Conservation (phyloP, 2,113 vertebrate genomes). For the Myiozetetes cayanensis region DNA sequence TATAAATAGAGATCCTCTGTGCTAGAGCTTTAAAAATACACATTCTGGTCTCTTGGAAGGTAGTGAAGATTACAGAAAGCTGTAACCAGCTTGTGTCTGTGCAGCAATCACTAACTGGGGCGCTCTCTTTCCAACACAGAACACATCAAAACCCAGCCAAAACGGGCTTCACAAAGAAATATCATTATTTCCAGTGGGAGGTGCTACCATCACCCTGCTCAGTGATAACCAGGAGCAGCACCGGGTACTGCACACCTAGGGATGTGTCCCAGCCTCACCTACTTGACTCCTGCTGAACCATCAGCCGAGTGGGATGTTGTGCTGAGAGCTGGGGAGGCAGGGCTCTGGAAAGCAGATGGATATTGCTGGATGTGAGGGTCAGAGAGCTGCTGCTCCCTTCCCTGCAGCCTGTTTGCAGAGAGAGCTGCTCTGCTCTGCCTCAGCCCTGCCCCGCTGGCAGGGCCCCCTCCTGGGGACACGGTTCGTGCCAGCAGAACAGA, state of each 20-base stretch:
- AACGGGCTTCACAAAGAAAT: neutral
- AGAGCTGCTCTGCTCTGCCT: neutral
- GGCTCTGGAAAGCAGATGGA: neutral
- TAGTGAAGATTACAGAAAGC: neutral
- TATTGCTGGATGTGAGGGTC: neutral
- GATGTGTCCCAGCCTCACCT: neutral
- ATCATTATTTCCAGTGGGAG: neutral
- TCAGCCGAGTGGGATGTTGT: neutral
- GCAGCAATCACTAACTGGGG: neutral
- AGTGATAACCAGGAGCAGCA: accelerated
- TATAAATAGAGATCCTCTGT: neutral
- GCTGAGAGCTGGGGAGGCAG: neutral
- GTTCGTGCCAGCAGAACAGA: neutral
- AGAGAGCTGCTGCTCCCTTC: neutral
- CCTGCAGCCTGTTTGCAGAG: neutral
- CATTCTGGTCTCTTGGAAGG: neutral
- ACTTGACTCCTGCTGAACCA: neutral
- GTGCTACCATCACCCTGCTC: neutral
- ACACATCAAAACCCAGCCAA: neutral
- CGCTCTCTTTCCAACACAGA: accelerated
- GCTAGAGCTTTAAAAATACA: neutral
- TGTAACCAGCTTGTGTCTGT: neutral
- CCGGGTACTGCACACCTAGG: neutral
- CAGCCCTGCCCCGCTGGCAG: neutral
- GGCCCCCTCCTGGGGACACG: slow-evolving; percentile 30